Conservation (phyloP, 2,888 invertebrate genomes). For the Cephonodes hylas region DNA sequence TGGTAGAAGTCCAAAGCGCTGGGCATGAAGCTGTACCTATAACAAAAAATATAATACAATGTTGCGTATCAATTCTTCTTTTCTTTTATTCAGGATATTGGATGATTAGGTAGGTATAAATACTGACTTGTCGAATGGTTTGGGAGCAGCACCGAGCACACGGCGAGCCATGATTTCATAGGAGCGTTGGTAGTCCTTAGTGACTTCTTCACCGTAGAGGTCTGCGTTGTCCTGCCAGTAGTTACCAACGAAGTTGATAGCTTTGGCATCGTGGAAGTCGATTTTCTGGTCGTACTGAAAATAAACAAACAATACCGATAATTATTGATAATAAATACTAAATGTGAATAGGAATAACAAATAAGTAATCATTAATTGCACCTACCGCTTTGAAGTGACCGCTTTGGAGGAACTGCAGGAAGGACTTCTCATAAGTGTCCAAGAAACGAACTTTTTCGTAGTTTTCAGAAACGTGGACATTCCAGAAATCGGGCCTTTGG, state of each 20-base stretch:
- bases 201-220: constrained; percentile 52
- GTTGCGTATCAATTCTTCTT: too few relatives aligned
- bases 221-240: constrained; percentile 81
- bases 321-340: neutral
- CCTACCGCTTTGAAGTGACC: constrained; percentile 82
- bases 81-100: too few relatives aligned
- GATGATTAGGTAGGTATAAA: too few relatives aligned
- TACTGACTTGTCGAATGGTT: constrained; percentile 48
- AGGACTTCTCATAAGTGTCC: constrained; percentile 80
- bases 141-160: constrained; percentile 53
- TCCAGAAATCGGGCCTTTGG: constrained; percentile 82
- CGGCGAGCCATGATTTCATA: constrained; percentile 80
- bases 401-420: constrained; percentile 74
- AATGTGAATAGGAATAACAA: neutral
- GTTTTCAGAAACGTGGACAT: constrained; percentile 74
- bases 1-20: constrained; percentile 83
- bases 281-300: constrained; percentile 57
- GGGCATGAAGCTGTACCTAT: constrained; percentile 71
- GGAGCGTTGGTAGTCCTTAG: constrained; percentile 71
- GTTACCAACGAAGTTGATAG: constrained; percentile 79
- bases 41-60: constrained; percentile 32
- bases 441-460: constrained; percentile 77
- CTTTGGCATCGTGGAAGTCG: constrained; percentile 58
- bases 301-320: constrained; percentile 25
- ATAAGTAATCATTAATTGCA: neutral